Percentiles rank a stretch among this genome's conserved stretches.
These are phyloP conservation scores for Eristalis tenax DNA, from an alignment of 2,888 invertebrate species.

Conservation along the genomic window DNA sequence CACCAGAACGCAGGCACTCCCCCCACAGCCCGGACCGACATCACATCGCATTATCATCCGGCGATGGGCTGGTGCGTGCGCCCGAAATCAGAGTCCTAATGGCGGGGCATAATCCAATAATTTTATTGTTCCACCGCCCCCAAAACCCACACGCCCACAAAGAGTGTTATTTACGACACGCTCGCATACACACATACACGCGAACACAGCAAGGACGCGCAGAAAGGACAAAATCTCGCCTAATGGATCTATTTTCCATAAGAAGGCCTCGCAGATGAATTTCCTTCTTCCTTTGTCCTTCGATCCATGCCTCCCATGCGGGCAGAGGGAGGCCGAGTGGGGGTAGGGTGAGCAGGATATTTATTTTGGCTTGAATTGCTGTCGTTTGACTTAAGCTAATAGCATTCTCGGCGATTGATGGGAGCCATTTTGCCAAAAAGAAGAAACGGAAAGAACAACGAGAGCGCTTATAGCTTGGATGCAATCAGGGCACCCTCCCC, in stretches of 20 bases:
- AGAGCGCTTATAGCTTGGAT: neutral
- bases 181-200: neutral
- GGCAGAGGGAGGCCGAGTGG: neutral
- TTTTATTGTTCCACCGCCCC: slow-evolving; percentile 63
- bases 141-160: slow-evolving; percentile 11
- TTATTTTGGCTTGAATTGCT: slow-evolving; percentile 69
- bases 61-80: neutral
- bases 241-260: slow-evolving; percentile 70
- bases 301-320: slow-evolving; percentile 19
- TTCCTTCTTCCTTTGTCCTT: slow-evolving; percentile 41
- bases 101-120: slow-evolving; percentile 63
- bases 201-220: neutral
- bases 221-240: slow-evolving; percentile 46
- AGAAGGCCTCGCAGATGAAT: slow-evolving; percentile 62
- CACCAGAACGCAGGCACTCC: neutral
- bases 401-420: slow-evolving; percentile 42
- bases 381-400: slow-evolving; percentile 72
- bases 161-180: slow-evolving; percentile 44
- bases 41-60: slow-evolving; percentile 9
- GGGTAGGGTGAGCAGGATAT: slow-evolving; percentile 13
- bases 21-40: neutral
- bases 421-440: neutral
- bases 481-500: neutral
- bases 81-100: slow-evolving; percentile 34
- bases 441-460: neutral